Percentiles rank a stretch among this genome's conserved stretches.
These are phyloP conservation scores for Paracentrotus lividus DNA, from an alignment of 53 echinoderm and acorn worm species.

Conservation along the genomic window DNA sequence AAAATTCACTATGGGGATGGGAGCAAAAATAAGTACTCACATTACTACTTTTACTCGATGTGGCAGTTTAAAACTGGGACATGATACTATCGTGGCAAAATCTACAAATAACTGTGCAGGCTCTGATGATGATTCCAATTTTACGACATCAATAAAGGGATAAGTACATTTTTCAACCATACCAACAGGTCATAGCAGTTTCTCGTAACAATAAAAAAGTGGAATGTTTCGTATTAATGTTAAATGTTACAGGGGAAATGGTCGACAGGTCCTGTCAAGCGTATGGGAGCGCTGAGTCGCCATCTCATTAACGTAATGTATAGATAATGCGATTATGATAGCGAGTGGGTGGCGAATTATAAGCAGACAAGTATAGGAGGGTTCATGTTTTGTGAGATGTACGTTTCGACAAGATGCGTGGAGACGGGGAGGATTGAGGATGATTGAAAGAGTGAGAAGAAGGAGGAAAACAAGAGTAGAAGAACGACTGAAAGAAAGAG, in stretches of 20 bases:
- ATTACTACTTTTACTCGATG: too few relatives aligned
- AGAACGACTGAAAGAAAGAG: not conserved
- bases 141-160: not conserved
- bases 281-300: not conserved
- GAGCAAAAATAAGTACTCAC: too few relatives aligned
- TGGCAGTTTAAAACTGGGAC: too few relatives aligned
- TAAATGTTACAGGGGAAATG: not conserved
- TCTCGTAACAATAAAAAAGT: not conserved
- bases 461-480: not conserved
- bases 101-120: too few relatives aligned
- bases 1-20: too few relatives aligned
- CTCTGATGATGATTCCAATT: too few relatives aligned
- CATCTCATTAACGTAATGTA: constrained; percentile 56
- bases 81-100: too few relatives aligned
- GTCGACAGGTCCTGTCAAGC: not conserved
- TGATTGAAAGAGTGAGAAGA: not conserved
- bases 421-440: not conserved
- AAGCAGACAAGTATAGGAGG: not conserved
- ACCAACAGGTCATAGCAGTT: not conserved
- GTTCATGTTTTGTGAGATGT: not conserved
- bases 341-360: not conserved
- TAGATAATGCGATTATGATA: constrained; percentile 54
- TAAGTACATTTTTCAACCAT: not conserved
- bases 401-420: not conserved
- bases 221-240: not conserved